Evolutionary conservation across 1,140 invertebrate species (phyloP).

Genomic region (Drosophila takahashii): DNA sequence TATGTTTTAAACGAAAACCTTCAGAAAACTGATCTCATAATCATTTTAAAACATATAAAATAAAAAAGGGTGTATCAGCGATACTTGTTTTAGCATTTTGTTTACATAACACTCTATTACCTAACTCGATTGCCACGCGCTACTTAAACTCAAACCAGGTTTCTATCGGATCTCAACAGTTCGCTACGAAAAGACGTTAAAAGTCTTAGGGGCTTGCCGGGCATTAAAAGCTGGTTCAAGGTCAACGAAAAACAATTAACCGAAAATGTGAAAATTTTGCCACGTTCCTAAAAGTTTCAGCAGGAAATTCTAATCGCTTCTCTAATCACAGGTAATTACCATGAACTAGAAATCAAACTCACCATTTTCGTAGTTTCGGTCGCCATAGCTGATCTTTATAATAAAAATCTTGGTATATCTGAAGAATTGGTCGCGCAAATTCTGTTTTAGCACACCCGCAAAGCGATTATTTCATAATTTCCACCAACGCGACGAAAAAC

Average conservation of each 20-base stretch:
- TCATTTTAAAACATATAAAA: conserved; percentile 12
- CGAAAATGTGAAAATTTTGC: conserved; percentile 5
- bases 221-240: conserved; percentile 33
- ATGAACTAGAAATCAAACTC: conserved; percentile 29
- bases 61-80: not conserved
- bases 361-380: conserved; percentile 74
- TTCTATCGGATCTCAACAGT: conserved; percentile 11
- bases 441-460: conserved; percentile 13
- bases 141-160: conserved; percentile 21
- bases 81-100: conserved; percentile 8
- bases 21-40: not conserved
- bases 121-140: conserved; percentile 37
- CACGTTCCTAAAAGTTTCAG: conserved; percentile 27
- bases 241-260: conserved; percentile 21
- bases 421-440: conserved; percentile 20
- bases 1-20: not conserved
- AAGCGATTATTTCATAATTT: conserved; percentile 73
- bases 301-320: conserved; percentile 38
- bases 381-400: conserved; percentile 47
- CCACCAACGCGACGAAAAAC: conserved; percentile 34
- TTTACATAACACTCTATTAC: conserved; percentile 44
- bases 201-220: conserved; percentile 32
- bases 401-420: conserved; percentile 10
- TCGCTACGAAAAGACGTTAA: conserved; percentile 17
- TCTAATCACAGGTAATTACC: conserved; percentile 40